phyloP scores from a whole-genome alignment of 2,888 invertebrate species.

The Pedicia rivosa region DNA sequence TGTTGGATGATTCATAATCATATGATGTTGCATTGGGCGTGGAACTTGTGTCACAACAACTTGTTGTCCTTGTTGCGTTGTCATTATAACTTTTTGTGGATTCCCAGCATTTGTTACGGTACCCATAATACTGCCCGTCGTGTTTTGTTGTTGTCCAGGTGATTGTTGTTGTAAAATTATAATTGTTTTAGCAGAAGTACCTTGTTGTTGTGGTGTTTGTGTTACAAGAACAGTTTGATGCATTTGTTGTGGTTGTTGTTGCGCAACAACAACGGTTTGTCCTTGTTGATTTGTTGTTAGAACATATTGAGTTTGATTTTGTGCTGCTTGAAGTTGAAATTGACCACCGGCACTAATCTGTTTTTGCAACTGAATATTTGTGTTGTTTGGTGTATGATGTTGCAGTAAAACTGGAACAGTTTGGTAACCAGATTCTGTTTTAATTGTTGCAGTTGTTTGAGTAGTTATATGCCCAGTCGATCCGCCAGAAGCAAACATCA shows the following conservation, averaged over 20 bases:
- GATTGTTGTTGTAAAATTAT: constrained; percentile 48
- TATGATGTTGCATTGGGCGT: constrained; percentile 19
- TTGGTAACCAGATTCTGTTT: constrained; percentile 28
- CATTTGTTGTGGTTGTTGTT: constrained; percentile 41
- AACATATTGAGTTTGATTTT: constrained; percentile 27
- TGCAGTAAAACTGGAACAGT: constrained; percentile 25
- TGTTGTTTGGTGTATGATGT: constrained; percentile 7
- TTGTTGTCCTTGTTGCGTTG: constrained; percentile 46
- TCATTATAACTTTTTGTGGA: constrained; percentile 41
- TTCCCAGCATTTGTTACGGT: constrained; percentile 12
- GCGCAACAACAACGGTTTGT: constrained; percentile 48
- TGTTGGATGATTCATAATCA: constrained; percentile 17
- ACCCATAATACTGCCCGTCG: constrained; percentile 1
- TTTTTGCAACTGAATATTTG: constrained; percentile 16
- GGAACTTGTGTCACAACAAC: constrained; percentile 42
- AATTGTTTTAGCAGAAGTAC: constrained; percentile 48
- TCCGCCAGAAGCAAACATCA: constrained; percentile 14
- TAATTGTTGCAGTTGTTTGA: constrained; percentile 27
- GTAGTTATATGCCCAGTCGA: constrained; percentile 6
- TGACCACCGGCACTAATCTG: constrained; percentile 16
- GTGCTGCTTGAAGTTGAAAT: constrained; percentile 21
- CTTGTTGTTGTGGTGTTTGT: constrained; percentile 50
- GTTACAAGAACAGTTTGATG: constrained; percentile 43
- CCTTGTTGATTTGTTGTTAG: constrained; percentile 34
- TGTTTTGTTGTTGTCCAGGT: constrained; percentile 16